Conservation (phyloP, 2,113 vertebrate species). For the Talpa occidentalis region DNA sequence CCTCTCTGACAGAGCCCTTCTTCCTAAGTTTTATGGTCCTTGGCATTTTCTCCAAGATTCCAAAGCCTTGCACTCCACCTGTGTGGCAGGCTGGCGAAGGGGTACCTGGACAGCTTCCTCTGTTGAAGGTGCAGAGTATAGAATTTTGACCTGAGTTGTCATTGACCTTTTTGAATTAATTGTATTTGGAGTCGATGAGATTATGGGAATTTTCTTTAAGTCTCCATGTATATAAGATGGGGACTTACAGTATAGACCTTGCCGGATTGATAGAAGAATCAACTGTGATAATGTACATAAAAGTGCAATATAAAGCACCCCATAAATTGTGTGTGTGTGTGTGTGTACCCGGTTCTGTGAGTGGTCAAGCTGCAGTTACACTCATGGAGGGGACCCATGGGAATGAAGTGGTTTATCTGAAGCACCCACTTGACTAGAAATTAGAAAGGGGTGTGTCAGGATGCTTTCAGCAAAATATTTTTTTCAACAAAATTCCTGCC, state of each 20-base stretch:
- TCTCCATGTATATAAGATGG: background rate
- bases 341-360: background rate
- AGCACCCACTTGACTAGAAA: slow-evolving; percentile 17
- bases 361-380: background rate
- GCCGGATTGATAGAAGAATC: background rate
- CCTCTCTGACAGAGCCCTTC: background rate
- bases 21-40: background rate
- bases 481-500: background rate
- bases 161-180: background rate
- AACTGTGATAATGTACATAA: background rate
- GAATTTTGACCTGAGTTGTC: background rate
- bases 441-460: background rate
- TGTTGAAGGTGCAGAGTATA: background rate
- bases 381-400: background rate
- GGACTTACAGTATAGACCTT: background rate
- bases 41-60: background rate
- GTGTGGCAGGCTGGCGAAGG: background rate
- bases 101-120: background rate
- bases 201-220: background rate
- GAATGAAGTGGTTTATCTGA: background rate
- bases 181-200: background rate
- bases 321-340: background rate
- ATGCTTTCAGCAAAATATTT: background rate
- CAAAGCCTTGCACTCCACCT: background rate
- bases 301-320: background rate